Percentiles rank a stretch among this genome's conserved stretches.
phyloP scores from a whole-genome alignment of 2,113 vertebrate species.

The Salvelinus fontinalis region DNA sequence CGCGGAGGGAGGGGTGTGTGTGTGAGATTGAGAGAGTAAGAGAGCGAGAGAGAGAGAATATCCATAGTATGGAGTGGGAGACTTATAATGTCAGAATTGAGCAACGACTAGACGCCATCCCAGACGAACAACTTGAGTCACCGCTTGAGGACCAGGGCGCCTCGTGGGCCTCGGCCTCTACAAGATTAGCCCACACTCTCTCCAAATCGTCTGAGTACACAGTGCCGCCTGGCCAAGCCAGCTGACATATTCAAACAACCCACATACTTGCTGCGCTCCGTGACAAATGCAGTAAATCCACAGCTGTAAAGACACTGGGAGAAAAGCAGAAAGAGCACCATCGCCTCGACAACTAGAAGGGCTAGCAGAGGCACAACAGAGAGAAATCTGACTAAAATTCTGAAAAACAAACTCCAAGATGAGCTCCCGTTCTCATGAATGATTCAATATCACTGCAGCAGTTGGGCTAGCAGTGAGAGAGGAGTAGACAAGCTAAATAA shows the following conservation, averaged over 20 bases:
- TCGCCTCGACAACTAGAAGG: neutral
- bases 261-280: slow-evolving; percentile 9
- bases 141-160: slow-evolving; percentile 21
- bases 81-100: slow-evolving; percentile 36
- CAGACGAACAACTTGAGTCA: slow-evolving; percentile 45
- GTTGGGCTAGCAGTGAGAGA: neutral
- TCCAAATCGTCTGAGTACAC: neutral
- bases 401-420: neutral
- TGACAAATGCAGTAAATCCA: slow-evolving; percentile 8
- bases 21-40: neutral
- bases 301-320: neutral
- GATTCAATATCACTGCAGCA: neutral
- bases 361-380: neutral
- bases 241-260: slow-evolving; percentile 14
- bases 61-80: slow-evolving; percentile 1
- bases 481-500: neutral
- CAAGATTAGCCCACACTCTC: slow-evolving; percentile 25
- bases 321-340: neutral
- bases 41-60: neutral
- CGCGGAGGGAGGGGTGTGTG: neutral
- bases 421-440: neutral
- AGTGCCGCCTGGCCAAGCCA: neutral
- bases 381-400: neutral
- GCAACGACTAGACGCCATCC: slow-evolving; percentile 42
- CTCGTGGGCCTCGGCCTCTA: slow-evolving; percentile 20